Evolutionary conservation across 2,113 vertebrate genomes (phyloP), one percentile per base, ranked within the genome.

Genomic region (Psephotus haematonotus): DNA sequence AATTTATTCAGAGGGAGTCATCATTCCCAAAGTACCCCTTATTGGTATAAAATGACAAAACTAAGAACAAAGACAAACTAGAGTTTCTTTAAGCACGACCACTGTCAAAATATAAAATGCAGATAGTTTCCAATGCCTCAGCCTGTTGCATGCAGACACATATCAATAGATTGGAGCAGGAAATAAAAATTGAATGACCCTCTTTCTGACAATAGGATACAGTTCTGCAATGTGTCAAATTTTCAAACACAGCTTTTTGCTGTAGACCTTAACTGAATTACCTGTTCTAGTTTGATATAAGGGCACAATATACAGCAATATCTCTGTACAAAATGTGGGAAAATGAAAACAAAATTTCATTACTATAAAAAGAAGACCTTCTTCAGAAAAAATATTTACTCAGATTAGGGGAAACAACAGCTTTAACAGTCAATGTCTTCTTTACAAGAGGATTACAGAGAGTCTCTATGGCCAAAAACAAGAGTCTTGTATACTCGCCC

Each of bases 281-380:
- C 9, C 8, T 17, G 33, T 43, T 76, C 12, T 10, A 9, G 27
- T 68, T n/a, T 67, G 35, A 71, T 17, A 63, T 6, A 8, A 1
- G 4, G 5, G 3, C 23, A 68, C 0, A 5, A 64, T 41, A 7
- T 46, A 3, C 35, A 13, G 1, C 1, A 9, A 19, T 57, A 60
- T 82, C 71, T 44, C 44, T 71, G 8, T 43, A 27, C 22, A 55
- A 49, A 47, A 17, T 55, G 25, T 60, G 39, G 7, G 12, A 71
- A 79, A 23, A 72, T 13, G 6, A 24, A 63, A 65, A 80, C 71
- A 37, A 74, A 53, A 49, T 20, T 44, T 3, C 18, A 27, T 59
- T 63, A 24, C n/a, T 33, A 12, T 41, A 46, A 82, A 89, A 83
- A 44, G 3, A 53, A 37, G 10, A 50, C 17, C 10, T 29, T 52